Base-by-base conservation (phyloP, 1,140 invertebrate species). In the Formica exsecta region DNA sequence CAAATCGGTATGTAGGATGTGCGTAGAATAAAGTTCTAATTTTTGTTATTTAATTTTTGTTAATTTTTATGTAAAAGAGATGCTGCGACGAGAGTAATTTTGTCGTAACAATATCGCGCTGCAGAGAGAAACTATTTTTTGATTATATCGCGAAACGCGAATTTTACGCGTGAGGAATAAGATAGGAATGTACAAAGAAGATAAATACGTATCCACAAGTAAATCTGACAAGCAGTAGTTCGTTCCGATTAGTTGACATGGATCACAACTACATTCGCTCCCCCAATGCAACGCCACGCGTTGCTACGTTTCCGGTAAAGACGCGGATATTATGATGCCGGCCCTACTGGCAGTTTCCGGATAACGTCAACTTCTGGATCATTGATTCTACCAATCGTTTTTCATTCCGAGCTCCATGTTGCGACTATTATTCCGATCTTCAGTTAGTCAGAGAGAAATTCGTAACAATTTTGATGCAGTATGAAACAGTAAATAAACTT, bases 201-300 rank as follows among this genome's bases (percentile, higher is more conserved):
- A 9, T 57, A 32, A 19, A 7, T 44, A 61, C 44, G 71, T 16
- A 22, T 70, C 22, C 25, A 22, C 5, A 29, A 59, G 4, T 44
- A 61, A 73, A 73, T 16, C 22, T 8, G 19, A 8, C 51, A 44
- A 22, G 19, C 25, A 38, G 29, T 22, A 51, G 61, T 86, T 68
- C 64, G 77, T 86, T 88, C 74, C 85, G 87, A 88, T 64, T 79
- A 76, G 68, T 75, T 66, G 85, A 76, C 87, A 88, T 76, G 87
- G 64, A 57, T 88, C 87, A 70, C 61, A 51, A 66, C 68, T 44
- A n/a, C 22, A 64, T 41, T 74, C 68, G 51, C 8, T 57, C 61
- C 85, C 85, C 79, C 51, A 44, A 73, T 16, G 41, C 41, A 41
- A 36, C n/a, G 57, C 38, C 79, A 81, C 79, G 79, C 66, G 85